Base-by-base conservation (phyloP, 2,888 invertebrate species). In the Ophonus ardosiacus region DNA sequence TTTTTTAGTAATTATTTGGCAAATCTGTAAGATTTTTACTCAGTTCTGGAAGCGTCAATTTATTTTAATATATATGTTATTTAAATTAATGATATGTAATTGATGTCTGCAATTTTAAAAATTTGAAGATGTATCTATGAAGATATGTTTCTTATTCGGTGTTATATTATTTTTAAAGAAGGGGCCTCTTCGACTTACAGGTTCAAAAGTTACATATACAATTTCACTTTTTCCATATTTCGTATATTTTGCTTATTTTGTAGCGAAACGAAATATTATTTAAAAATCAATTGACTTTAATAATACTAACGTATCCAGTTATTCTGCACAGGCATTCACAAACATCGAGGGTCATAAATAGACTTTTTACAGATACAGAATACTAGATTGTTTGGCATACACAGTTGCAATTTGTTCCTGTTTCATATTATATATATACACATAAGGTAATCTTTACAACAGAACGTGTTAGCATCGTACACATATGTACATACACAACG, bases 201-300 rank as follows among this genome's bases (percentile, higher is more conserved):
- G 85, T 85, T 85, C 85, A 85, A 85, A 84, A 80, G 65, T 80
- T 80, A 85, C 80, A 80, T 85, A 85, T 79, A 84, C 79, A 85
- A 21, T 68, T n/a, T 68, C 21, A 65, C 56, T 15, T 83, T 83
- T 80, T 18, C n/a, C 65, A 85, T 84, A 79, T 85, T 85, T 85
- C 79, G 79, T 80, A 80, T 80, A 63, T 85, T 82, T 81, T 43
- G 61, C 76, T 84, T 84, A 63, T 68, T 78, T 80, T 79, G 38
- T 84, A 84, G 84, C 84, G 76, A 78, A 83, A 84, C 83, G 76
- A 83, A 83, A 83, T 83, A 83, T 83, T 83, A 84, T 84, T 84
- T 84, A 84, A 84, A 84, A 84, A 84, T 78, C 84, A 84, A 84
- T 84, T 84, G 84, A 84, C 84, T 84, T 84, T 78, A 78, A 84